Evolutionary conservation across 1,140 invertebrate genomes (phyloP).

Genomic region (Lamellibrachia luymesi): DNA sequence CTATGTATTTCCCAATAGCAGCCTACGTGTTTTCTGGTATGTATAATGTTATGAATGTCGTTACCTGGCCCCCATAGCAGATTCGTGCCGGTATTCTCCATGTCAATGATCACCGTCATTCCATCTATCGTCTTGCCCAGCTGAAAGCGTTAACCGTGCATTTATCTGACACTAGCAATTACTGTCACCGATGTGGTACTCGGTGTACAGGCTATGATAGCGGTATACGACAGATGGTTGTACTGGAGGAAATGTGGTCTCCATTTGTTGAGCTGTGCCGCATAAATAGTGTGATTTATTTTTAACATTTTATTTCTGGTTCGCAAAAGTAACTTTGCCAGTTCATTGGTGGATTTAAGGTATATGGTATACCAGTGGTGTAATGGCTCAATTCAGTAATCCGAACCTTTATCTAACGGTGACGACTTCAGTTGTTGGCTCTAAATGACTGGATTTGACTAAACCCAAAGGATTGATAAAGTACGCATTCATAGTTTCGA

Average conservation of each 20-base stretch:
- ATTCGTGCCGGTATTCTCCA: slow-evolving; percentile 80
- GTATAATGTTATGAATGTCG: not conserved
- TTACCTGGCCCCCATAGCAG: slow-evolving; percentile 79
- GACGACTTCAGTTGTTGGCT: too few relatives aligned
- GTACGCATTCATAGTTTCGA: too few relatives aligned
- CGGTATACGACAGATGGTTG: not conserved
- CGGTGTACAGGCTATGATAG: not conserved
- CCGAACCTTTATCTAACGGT: too few relatives aligned
- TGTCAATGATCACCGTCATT: slow-evolving; percentile 78
- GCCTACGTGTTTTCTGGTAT: too few relatives aligned
- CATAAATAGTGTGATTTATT: not conserved
- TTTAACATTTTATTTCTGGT: not conserved
- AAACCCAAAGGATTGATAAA: too few relatives aligned
- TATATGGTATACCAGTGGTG: too few relatives aligned
- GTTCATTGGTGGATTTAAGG: too few relatives aligned
- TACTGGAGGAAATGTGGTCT: not conserved
- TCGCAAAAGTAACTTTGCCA: not conserved
- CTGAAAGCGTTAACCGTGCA: slow-evolving; percentile 52
- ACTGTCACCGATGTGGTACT: not conserved
- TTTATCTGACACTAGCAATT: not conserved
- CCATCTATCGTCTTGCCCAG: slow-evolving; percentile 56
- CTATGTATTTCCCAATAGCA: too few relatives aligned
- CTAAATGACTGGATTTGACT: too few relatives aligned
- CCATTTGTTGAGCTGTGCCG: not conserved
- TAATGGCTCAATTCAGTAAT: too few relatives aligned